Percentiles rank a stretch among this genome's conserved stretches.
Evolutionary conservation across 2,113 vertebrate species (phyloP).

Genomic region (Riparia riparia): DNA sequence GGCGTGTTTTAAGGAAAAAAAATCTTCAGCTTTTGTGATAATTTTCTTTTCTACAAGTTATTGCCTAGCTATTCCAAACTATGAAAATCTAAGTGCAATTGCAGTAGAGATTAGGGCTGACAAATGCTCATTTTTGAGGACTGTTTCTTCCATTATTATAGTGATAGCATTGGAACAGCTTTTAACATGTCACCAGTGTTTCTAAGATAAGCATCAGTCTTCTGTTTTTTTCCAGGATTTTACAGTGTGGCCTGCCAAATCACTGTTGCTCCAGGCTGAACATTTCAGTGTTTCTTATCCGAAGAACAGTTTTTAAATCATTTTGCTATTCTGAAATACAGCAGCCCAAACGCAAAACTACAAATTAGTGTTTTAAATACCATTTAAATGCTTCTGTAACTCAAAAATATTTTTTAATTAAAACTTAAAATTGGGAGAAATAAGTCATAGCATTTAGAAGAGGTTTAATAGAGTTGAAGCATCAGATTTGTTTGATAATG

Average conservation of each 20-base stretch:
- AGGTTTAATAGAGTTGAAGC: not conserved
- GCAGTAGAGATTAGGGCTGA: not conserved
- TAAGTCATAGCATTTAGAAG: not conserved
- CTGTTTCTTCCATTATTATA: not conserved
- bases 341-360: not conserved
- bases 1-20: not conserved
- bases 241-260: conserved; percentile 27
- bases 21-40: not conserved
- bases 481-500: not conserved
- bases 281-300: not conserved
- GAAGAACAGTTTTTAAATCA: conserved; percentile 8
- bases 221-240: not conserved
- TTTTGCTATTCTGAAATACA: not conserved
- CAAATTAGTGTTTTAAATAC: not conserved
- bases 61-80: not conserved
- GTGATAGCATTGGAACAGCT: not conserved
- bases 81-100: not conserved
- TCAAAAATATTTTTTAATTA: not conserved
- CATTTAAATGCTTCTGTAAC: not conserved
- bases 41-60: not conserved
- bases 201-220: conserved; percentile 23
- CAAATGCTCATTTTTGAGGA: not conserved
- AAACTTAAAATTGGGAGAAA: not conserved
- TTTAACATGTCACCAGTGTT: conserved; percentile 27
- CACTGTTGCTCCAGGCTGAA: not conserved